Base-by-base conservation (phyloP, 2,113 vertebrate species). In the Shinisaurus crocodilurus region DNA sequence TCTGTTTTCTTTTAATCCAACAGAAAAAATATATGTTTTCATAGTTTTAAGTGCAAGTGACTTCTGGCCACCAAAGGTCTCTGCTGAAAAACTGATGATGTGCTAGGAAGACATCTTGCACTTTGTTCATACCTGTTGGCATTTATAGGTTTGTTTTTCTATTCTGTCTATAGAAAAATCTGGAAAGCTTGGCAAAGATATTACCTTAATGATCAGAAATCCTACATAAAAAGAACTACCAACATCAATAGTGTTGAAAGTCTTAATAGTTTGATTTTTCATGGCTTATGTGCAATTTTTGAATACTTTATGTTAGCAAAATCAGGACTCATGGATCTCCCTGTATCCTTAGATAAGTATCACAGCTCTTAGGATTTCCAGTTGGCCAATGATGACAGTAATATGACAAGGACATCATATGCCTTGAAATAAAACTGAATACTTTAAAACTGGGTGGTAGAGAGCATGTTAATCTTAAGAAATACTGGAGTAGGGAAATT, bases 1-100 rank as follows among this genome's bases (percentile, higher is more conserved):
- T 74, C 15, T 57, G 65, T 92, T 50, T 8, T 88, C 94, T 92
- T 92, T 92, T 67, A 83, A 86, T 63, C 70, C 75, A 88, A 57
- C 50, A 90, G 63, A 77, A 8, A 76, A 80, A 0, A 88, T 20
- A 94, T 8, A 6, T 86, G 72, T 85, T 82, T 92, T 88, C 37
- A 90, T 5, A 91, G 75, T 67, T 85, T 40, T 92, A 92, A 90
- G 85, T 80, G 37, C 1, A 82, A 92, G 1, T 25, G 16, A 37
- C 40, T 89, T 89, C 45, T 87, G 37, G 91, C 91, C 0, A 15
- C 18, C 48, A 74, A 15, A 90, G n/a, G 37, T 72, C 29, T 92
- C 83, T 82, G 67, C 87, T 81, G 86, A 1, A 69, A 87, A 83
- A 70, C 50, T 81, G 50, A 92, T 88, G 29, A 70, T 2, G 75